Evolutionary conservation across 2,888 invertebrate species (phyloP).

Genomic region (Petrophora chlorosata): DNA sequence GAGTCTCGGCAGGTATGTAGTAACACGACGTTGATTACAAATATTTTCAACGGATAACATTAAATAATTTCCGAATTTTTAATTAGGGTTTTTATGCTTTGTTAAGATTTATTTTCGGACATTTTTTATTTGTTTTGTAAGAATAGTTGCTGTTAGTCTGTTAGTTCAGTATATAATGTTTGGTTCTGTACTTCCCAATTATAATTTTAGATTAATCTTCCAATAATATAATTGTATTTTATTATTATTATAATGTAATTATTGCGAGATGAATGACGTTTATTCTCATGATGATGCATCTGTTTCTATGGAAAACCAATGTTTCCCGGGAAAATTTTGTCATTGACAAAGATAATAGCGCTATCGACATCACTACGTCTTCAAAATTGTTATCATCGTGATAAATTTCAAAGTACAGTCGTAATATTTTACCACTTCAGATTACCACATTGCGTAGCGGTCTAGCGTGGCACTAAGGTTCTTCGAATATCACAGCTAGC

Average conservation of each 20-base stretch:
- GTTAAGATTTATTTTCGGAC: neutral
- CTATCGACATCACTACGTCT: constrained; percentile 18
- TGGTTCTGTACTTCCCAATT: too few relatives aligned
- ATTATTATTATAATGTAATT: too few relatives aligned
- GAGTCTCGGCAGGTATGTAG: constrained; percentile 20
- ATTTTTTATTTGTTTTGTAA: neutral
- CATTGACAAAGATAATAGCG: constrained; percentile 27
- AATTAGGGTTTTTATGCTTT: constrained; percentile 14
- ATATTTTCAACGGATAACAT: constrained; percentile 12
- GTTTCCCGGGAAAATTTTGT: constrained; percentile 8
- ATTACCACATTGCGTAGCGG: constrained; percentile 10
- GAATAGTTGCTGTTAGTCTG: too few relatives aligned
- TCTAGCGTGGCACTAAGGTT: too few relatives aligned
- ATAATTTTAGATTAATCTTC: too few relatives aligned
- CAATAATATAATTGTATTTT: too few relatives aligned
- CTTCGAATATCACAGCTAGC: too few relatives aligned
- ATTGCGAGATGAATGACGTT: neutral
- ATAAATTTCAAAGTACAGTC: constrained; percentile 16
- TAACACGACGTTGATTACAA: constrained; percentile 7
- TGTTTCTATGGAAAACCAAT: constrained; percentile 10
- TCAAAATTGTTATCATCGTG: constrained; percentile 23
- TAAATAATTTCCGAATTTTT: constrained; percentile 19
- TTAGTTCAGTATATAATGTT: too few relatives aligned
- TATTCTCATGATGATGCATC: constrained; percentile 1
- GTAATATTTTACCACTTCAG: constrained; percentile 15